Evolutionary conservation across 35 echinoderm and acorn worm genomes (phyloP), one percentile per base, ranked within the genome.

Genomic region (Anneissia japonica): DNA sequence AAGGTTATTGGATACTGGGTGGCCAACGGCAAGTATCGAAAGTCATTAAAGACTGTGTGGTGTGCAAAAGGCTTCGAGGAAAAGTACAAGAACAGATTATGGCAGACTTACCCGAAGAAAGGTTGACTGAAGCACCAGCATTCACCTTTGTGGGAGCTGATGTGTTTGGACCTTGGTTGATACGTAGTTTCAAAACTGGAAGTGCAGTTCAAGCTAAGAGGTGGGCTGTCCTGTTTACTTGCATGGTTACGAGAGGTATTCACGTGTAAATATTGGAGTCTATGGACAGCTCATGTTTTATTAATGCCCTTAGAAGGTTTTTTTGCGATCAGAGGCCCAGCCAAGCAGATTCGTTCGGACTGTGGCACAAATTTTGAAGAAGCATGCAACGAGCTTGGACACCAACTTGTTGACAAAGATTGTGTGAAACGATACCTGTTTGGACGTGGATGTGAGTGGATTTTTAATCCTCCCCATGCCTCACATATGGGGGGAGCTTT

Each of bases 141-240:
- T 93, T 93, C 34, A 88, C 86, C 32, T 85, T 84, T 84, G 84
- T 86, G 19, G 86, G 90, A 12, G 85, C 88, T 26, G 85, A 92
- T 73, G 77, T 81, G 28, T 92, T 92, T 51, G n/a, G 51, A 11
- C 90, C 90, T 5, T 92, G 82, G 64, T 19, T 28, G 1, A 86
- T 92, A 10, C 55, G 51, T 34, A 92, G 74, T 35, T 28, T 72
- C 16, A 88, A 82, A 34, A 92, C 86, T 38, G 84, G 91, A 43
- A 86, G 75, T 28, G 17, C 40, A 10, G 77, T 51, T 79, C 77
- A 81, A 75, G 46, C 79, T 30, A 91, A 92, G 30, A 87, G 90
- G 84, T 92, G 85, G 90, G 90, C 79, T 31, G 76, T 46, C 19
- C 74, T 91, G 36, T 86, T 91, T 79, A 86, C 90, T 0, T 87